Conservation (phyloP, 1,140 invertebrate genomes). For the silkworm (Bombyx mori) region DNA sequence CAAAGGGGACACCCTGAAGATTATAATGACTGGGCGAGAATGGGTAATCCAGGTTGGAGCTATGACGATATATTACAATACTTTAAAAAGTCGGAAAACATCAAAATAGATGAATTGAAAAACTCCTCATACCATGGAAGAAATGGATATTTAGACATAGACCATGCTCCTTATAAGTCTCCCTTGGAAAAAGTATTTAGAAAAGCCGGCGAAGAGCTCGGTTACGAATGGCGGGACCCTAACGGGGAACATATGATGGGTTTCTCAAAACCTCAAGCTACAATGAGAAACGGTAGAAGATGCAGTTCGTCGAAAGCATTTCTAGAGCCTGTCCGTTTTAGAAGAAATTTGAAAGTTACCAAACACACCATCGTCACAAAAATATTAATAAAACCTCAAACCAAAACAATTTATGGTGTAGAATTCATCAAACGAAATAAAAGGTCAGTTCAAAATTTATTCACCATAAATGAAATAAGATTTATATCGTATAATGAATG, state of each 20-base stretch:
- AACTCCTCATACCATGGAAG: conserved; percentile 76
- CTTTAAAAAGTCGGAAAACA: conserved; percentile 86
- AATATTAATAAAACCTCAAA: too few species aligned
- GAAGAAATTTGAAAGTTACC: conserved; percentile 80
- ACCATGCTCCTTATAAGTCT: conserved; percentile 75
- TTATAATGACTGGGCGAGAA: conserved; percentile 79
- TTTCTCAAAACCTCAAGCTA: conserved; percentile 80
- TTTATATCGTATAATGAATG: too few species aligned
- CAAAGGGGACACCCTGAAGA: conserved; percentile 79
- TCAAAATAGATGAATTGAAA: conserved; percentile 65
- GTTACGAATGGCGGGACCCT: conserved; percentile 78
- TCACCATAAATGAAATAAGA: too few species aligned
- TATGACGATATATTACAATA: conserved; percentile 86
- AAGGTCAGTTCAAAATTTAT: conserved; percentile 25
- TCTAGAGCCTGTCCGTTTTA: conserved; percentile 72
- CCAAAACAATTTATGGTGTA: conserved; percentile 76
- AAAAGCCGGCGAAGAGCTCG: conserved; percentile 78
- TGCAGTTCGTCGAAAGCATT: conserved; percentile 82
- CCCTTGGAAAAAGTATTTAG: conserved; percentile 75
- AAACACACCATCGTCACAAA: conserved; percentile 74
- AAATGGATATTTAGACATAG: conserved; percentile 79
- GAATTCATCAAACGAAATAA: conserved; percentile 74
- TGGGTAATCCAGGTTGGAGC: conserved; percentile 90
- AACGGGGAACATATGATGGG: conserved; percentile 76
- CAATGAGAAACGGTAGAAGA: conserved; percentile 76